Evolutionary conservation across 2,113 vertebrate genomes (phyloP), one percentile per base, ranked within the genome.

Genomic region (Gulo gulo): DNA sequence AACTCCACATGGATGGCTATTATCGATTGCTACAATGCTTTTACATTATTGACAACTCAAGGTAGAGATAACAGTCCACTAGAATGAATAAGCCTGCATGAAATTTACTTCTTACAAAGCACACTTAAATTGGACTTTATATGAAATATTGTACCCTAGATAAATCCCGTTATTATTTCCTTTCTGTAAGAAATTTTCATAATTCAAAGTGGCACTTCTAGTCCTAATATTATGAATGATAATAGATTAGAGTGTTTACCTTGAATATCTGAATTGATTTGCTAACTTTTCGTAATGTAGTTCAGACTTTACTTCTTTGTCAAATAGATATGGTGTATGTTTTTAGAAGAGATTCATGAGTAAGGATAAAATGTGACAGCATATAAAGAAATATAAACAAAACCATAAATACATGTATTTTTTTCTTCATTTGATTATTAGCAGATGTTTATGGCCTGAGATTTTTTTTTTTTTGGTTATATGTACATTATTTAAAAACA

Each of bases 41-140:
- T 96, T 93, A 63, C 63, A 67, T 96, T 96, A 94, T 76, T 97
- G 86, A 76, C 55, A 96, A 95, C 34, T 2, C 1, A 96, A 96
- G 65, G 14, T 94, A 94, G 26, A 82, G 39, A 59, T 97, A 93
- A 95, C 23, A 26, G 97, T 96, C 84, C 69, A 94, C 55, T 85
- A 71, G 88, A 88, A 67, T 26, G 16, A 34, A 61, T 93, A 93
- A 84, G 47, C 36, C 65, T 95, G 7, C 0, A 13, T 73, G 92
- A 95, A 96, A 96, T 78, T 20, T 16, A 86, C 94, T 76, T 31
- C 57, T 24, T 87, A 91, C 63, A 84, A 71, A 91, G 36, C 8
- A 93, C 29, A 88, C 71, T 71, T 82, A 65, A 50, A 87, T 61
- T 76, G 36, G 24, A 61, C 71, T 81, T 92, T 84, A 45, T 94